Percentiles rank a stretch among this genome's conserved stretches.
Evolutionary conservation across 2,113 vertebrate genomes (phyloP).

Genomic region (mouse (Mus musculus)): GRCm39 chr11:89563001-89563500

Average conservation of each 20-base stretch:
- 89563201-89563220: constrained; percentile 77
- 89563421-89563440: constrained; percentile 83
- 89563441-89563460: constrained; percentile 81
- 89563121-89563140: neutral
- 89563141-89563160: constrained; percentile 14
- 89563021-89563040: neutral
- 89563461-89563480: constrained; percentile 75
- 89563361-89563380: constrained; percentile 81
- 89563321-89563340: constrained; percentile 65
- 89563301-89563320: constrained; percentile 59
- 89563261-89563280: too few relatives aligned
- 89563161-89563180: constrained; percentile 29
- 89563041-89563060: neutral
- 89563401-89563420: constrained; percentile 83
- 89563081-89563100: neutral
- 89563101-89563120: neutral
- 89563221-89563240: constrained; percentile 62
- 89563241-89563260: constrained; percentile 3
- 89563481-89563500: constrained; percentile 62
- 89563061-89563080: neutral
- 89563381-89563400: constrained; percentile 79
- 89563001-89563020: neutral
- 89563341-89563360: constrained; percentile 80
- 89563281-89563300: too few relatives aligned
- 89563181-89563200: constrained; percentile 40